Percentiles rank a stretch among this genome's conserved stretches.
Conservation (phyloP, 1,140 invertebrate genomes). For the Drosophila persimilis region DNA sequence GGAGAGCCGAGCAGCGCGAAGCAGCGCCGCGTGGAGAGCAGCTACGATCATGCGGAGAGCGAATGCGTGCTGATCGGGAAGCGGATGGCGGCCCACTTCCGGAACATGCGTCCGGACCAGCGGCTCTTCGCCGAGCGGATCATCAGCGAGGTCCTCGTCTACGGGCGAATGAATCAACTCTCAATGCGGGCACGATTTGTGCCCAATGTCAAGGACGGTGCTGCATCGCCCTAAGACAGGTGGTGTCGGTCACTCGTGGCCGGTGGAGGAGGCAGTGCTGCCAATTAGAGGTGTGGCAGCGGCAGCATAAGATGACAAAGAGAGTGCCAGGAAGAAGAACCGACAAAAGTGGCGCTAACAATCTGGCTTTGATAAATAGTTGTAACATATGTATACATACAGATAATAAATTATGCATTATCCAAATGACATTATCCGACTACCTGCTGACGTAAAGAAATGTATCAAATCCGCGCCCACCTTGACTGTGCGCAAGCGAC, state of each 20-base stretch:
- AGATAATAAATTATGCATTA: constrained; percentile 4
- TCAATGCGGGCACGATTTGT: constrained; percentile 53
- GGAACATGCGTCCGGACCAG: constrained; percentile 65
- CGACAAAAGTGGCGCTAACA: no score
- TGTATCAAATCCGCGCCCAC: neutral
- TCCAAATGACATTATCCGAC: neutral
- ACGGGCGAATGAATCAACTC: constrained; percentile 62
- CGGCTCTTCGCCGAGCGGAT: constrained; percentile 65
- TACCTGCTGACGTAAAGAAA: neutral
- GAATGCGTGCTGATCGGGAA: constrained; percentile 65
- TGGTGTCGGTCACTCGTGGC: no score
- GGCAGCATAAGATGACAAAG: no score
- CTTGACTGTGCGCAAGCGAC: neutral
- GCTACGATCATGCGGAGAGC: constrained; percentile 37
- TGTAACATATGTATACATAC: constrained; percentile 3
- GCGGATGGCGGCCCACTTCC: constrained; percentile 67
- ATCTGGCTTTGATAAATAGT: no score
- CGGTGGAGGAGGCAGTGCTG: no score
- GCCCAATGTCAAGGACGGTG: constrained; percentile 8
- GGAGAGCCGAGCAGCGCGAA: constrained; percentile 1
- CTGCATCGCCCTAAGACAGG: no score
- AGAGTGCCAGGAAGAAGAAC: no score
- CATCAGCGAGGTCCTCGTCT: constrained; percentile 65
- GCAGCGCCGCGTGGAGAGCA: no score
- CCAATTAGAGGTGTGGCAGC: no score